Base-by-base conservation (phyloP, 2,888 invertebrate species). In the Gortyna flavago region DNA sequence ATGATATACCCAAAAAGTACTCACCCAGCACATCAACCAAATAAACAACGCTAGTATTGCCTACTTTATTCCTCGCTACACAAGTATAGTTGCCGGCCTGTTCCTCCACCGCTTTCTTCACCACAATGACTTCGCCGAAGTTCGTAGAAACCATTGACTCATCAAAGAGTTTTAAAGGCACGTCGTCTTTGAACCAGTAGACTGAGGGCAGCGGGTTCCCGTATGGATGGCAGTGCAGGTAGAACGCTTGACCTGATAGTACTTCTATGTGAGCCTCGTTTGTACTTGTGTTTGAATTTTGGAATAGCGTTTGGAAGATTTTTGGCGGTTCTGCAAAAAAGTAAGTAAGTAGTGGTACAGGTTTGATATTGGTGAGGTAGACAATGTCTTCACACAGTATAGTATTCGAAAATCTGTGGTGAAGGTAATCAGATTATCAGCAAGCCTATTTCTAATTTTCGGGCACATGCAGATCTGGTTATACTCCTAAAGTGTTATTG, bases 181-280 rank as follows among this genome's bases (percentile, higher is more conserved):
- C 75, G 2, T 92, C 95, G 61, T 97, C 97, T 88, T 97, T 97
- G 87, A 97, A 97, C 98, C 98, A 98, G 81, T 96, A 96, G 38
- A 98, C 95, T 61, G 95, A 92, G 0, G 97, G 97, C 6, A 91
- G 72, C 0, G 98, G 98, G 85, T 97, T 97, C 1, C 97, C 98
- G 64, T 95, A 94, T 0, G 97, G 97, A 75, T 97, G 97, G 89
- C 97, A 97, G 77, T 95, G 94, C 16, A 97, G 87, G 72, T 94
- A 95, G 84, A 96, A 94, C 0, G 96, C 91, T 82, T 96, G 95
- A 0, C 96, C 96, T 1, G 95, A 94, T 44, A 97, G 78, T 0
- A 96, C 94, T 89, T 95, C 95, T 8, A 97, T 44, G 8, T 85
- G 86, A 2, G 93, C 88, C 3, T 87, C 82, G 57, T 91, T 92